phyloP scores from a whole-genome alignment of 2,888 invertebrate species.

The Subacronicta megacephala region DNA sequence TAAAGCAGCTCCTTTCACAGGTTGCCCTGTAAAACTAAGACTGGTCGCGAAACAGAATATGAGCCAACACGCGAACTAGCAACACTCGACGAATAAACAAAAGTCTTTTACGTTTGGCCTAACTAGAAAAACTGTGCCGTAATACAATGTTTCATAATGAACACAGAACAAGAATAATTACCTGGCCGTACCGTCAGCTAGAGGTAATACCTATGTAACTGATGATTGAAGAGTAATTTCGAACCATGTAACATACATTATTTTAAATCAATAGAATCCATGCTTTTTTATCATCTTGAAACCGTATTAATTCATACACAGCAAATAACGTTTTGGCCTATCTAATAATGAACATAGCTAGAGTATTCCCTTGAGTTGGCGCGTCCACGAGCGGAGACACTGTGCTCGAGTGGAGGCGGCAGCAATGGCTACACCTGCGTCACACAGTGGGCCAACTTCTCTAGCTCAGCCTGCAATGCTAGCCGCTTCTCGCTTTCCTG shows the following conservation, averaged over 20 bases:
- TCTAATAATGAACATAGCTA: constrained; percentile 66
- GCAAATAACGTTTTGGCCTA: constrained; percentile 21
- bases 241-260: neutral
- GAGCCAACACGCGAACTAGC: constrained; percentile 31
- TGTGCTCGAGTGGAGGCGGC: constrained; percentile 45
- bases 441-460: constrained; percentile 92
- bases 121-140: constrained; percentile 37
- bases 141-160: constrained; percentile 11
- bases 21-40: constrained; percentile 17
- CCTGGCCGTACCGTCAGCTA: neutral
- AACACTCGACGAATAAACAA: constrained; percentile 30
- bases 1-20: constrained; percentile 55
- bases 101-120: constrained; percentile 39
- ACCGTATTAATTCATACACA: constrained; percentile 17
- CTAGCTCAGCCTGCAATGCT: constrained; percentile 91
- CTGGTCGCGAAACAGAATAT: constrained; percentile 14
- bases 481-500: constrained; percentile 91
- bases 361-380: constrained; percentile 58
- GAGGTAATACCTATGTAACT: neutral
- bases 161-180: neutral
- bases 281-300: constrained; percentile 4
- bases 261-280: neutral
- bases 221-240: neutral
- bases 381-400: constrained; percentile 44
- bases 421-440: constrained; percentile 90